phyloP scores from a whole-genome alignment of 2,113 vertebrate genomes.

The Mastomys natalensis region DNA sequence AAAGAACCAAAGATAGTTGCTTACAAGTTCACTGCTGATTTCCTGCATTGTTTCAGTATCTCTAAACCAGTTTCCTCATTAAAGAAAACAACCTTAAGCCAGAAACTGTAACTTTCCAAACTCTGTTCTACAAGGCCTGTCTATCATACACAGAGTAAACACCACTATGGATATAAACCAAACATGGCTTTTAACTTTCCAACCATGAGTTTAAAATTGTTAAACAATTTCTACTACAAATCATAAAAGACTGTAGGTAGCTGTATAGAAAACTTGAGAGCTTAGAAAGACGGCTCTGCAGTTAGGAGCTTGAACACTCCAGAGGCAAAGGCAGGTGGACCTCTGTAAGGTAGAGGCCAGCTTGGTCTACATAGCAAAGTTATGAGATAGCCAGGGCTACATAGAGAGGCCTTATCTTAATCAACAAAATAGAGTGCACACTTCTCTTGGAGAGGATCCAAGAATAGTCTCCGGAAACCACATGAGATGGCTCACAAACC shows the following conservation, averaged over 20 bases:
- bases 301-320: background rate
- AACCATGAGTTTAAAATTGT: background rate
- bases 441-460: background rate
- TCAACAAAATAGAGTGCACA: background rate
- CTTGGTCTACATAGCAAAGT: background rate
- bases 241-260: background rate
- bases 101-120: constrained; percentile 33
- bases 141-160: constrained; percentile 5
- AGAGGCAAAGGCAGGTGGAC: background rate
- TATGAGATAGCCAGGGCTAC: background rate
- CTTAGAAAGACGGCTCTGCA: background rate
- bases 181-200: constrained; percentile 33
- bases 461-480: background rate
- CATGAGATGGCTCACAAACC: background rate
- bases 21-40: background rate
- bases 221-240: constrained; percentile 24
- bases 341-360: background rate
- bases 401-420: background rate
- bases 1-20: background rate
- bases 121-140: background rate
- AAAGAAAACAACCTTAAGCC: constrained; percentile 8
- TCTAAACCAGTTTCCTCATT: constrained; percentile 30
- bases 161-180: background rate
- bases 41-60: background rate
- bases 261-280: background rate